These are phyloP conservation scores for Orientallactaga sibirica DNA, from an alignment of 2,797 vertebrate species.

Conservation along the genomic window DNA sequence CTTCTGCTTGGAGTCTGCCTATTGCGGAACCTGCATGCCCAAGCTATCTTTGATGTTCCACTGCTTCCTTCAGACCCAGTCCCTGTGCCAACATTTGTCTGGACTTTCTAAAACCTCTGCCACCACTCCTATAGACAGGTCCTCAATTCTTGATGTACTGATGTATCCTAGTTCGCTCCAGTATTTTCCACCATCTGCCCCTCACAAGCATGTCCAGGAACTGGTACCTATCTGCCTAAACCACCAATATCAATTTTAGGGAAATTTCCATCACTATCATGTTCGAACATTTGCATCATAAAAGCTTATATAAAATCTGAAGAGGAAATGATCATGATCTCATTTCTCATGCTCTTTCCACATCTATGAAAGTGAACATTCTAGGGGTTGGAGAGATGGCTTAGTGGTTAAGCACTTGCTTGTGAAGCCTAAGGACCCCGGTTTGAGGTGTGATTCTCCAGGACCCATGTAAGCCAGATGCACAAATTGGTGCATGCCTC, in stretches of 20 bases:
- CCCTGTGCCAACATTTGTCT: accelerated
- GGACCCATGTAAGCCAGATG: no score
- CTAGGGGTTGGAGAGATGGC: neutral
- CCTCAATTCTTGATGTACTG: no score
- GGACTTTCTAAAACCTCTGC: neutral
- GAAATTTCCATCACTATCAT: conserved; percentile 11
- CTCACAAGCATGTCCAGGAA: no score
- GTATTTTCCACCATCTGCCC: no score
- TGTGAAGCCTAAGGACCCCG: no score
- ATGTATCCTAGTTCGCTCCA: no score
- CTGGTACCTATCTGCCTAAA: no score
- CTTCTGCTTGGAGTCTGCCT: neutral
- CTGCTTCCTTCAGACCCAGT: neutral
- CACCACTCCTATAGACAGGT: neutral
- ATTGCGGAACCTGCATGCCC: accelerated
- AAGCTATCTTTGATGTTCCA: neutral
- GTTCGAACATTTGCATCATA: neutral
- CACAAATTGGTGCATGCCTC: no score
- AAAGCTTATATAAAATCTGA: neutral
- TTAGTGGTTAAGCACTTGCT: no score
- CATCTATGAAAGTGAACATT: neutral
- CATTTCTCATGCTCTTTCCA: neutral
- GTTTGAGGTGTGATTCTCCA: no score
- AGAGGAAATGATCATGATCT: neutral
- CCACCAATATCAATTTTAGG: conserved; percentile 7